Base-by-base conservation (phyloP, 2,113 vertebrate genomes). In the Saimiri boliviensis region DNA sequence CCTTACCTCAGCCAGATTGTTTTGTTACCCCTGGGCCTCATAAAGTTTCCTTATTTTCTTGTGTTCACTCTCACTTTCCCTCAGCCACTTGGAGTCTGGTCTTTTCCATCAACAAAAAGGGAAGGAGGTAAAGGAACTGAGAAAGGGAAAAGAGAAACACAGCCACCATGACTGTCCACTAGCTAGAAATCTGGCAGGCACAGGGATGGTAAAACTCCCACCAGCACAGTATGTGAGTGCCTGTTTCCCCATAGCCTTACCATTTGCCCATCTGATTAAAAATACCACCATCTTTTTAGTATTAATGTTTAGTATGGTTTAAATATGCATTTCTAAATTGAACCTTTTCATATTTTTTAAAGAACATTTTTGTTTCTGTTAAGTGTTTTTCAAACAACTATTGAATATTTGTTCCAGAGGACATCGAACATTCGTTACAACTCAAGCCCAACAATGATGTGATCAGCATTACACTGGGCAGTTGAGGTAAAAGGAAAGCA, bases 341-440 rank as follows among this genome's bases (percentile, higher is more conserved):
- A 37, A 89, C 13, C 37, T 63, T 95, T 37, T 80, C 52, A 58
- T 81, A 45, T 86, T 86, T 86, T 95, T 89, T 54, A 86, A 96
- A 85, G 77, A 27, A 40, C 27, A 93, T 70, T 85, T 90, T 14
- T 83, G 71, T 79, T 95, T 81, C 47, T 81, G 47, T 80, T 86
- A 76, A 89, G 45, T 89, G 32, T 74, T 83, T 89, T 54, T 86
- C 45, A 49, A 89, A 71, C 54, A 81, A n/a, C 25, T 20, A 79
- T n/a, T 56, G 37, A 94, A 87, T 91, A 96, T 82, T 80, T 77
- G 49, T 92, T 58, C 45, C 54, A 92, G 37, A 86, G 42, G 23
- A 19, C n/a, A 93, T 76, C 25, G 60, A 76, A 84, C 32, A 17
- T 94, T 81, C 5, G 14, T 82, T 58, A 91, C 9, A 88, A 84